Evolutionary conservation across 2,888 invertebrate species (phyloP), one percentile per base, ranked within the genome.

Genomic region (Xestia sexstrigata): DNA sequence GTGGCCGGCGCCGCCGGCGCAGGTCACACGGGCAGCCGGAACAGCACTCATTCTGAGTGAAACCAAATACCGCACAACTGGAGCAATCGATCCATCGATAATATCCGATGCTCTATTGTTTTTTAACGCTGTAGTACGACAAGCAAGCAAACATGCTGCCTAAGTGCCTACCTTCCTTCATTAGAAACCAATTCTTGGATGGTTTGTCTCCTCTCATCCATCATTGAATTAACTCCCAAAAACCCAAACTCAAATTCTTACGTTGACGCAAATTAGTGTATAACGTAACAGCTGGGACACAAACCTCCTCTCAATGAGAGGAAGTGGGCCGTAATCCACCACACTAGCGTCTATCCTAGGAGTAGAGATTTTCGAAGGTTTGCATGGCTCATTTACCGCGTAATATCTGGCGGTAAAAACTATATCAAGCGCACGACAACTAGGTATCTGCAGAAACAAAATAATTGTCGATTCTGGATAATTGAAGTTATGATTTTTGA

Each of bases 41-140:
- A 7, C 26, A 63, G 7, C 63, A 15, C 63, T 80, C 62, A 45
- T n/a, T n/a, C 11, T 30, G 9, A 62, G 35, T 62, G 73, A 63
- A 65, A 80, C 30, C 55, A 72, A 80, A 80, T 72, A 71, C 63
- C 26, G 2, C 23, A 39, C 45, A 63, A 79, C 30, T 79, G 71
- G 52, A 47, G 30, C 45, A 52, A 39, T 78, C 52, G 52, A 47
- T 20, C 23, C 62, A 30, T 78, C 52, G 55, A 45, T 55, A 47
- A 66, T 72, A 65, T 47, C 72, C 5, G 47, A 55, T 78, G 11
- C 5, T 52, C 55, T 65, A 20, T 78, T 80, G 78, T 78, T 73
- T 78, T 30, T 63, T 72, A 72, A 20, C 63, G 47, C 23, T 47
- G 5, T 23, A 80, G 47, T 55, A 55, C 20, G 15, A 8, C 52